Evolutionary conservation across 1,140 invertebrate genomes (phyloP), one percentile per base, ranked within the genome.

Genomic region (Radopholus similis): DNA sequence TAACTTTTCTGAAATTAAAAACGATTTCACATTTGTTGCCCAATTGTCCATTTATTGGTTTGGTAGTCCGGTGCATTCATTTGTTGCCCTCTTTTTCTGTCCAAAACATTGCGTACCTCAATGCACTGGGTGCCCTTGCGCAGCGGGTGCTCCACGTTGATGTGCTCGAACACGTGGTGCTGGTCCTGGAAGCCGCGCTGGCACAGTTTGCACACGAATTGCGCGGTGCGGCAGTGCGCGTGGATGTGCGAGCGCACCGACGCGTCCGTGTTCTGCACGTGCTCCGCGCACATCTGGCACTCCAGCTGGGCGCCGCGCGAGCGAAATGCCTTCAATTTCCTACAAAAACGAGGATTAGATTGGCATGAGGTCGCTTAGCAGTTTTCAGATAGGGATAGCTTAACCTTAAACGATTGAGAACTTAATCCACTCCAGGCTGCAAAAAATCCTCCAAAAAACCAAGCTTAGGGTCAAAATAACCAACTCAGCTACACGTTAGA

Each of bases 101-200:
- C 42, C 59, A 63, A 51, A 26, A 51, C 59, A 9, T 49, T 34
- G 13, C 59, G 32, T 21, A 51, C 59, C 8, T 63, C 64, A 47
- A 60, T 56, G 32, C 32, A 59, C 44, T 66, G 47, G 30, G 26
- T 53, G 35, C 53, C 55, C 37, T 60, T 60, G 21, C 30, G 34
- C n/a, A 40, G 32, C 34, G 64, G 64, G 42, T 66, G 64, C n/a
- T 42, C 55, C 47, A 34, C 42, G 58, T 38, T 38, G 47, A 66
- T 66, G 47, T 66, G 64, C 35, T 66, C 64, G 47, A 66, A 66
- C 47, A 66, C 53, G 13, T 57, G 32, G 47, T 66, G 64, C 37
- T 66, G 64, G 23, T 66, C 64, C 26, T 54, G 18, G 35, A 56
- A 66, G 26, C 64, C 64, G 44, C 58, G 56, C 28, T 60, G 53